Percentiles rank a stretch among this genome's conserved stretches.
Evolutionary conservation across 2,888 invertebrate species (phyloP).

Genomic region (Spodoptera picta): DNA sequence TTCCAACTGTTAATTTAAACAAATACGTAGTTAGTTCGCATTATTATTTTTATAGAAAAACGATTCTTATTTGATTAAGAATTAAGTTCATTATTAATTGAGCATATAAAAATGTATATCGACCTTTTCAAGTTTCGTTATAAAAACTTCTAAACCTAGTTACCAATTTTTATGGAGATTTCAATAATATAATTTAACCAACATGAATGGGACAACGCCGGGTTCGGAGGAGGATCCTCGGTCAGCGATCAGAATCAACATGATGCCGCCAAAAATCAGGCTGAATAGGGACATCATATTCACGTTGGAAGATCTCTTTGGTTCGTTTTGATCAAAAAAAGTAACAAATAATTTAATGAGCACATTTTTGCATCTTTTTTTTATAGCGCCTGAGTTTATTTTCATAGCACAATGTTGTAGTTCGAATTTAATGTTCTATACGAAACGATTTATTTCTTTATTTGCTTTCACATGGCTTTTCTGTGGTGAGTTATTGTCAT

Average conservation of each 20-base stretch:
- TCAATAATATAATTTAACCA: constrained; percentile 25
- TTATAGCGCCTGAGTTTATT: neutral
- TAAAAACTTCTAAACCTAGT: too few species aligned
- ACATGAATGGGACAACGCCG: constrained; percentile 76
- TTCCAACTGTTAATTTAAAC: too few species aligned
- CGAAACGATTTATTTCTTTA: neutral
- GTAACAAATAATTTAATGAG: too few species aligned
- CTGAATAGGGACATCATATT: constrained; percentile 83
- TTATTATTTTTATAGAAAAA: too few species aligned
- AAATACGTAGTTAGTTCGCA: too few species aligned
- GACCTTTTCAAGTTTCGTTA: too few species aligned
- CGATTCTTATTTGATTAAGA: too few species aligned
- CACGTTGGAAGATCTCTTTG: constrained; percentile 83
- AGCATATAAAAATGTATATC: too few species aligned
- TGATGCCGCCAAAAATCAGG: constrained; percentile 83
- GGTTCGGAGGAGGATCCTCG: constrained; percentile 55
- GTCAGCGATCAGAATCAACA: constrained; percentile 76
- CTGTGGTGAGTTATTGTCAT: neutral
- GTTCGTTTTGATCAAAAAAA: constrained; percentile 61
- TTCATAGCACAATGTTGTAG: too few species aligned
- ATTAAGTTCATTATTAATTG: too few species aligned
- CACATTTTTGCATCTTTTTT: neutral
- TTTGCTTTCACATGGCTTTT: neutral
- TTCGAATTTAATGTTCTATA: too few species aligned
- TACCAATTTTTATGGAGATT: too few species aligned